Evolutionary conservation across 1,140 invertebrate species (phyloP).

Genomic region (Penaeus japonicus): DNA sequence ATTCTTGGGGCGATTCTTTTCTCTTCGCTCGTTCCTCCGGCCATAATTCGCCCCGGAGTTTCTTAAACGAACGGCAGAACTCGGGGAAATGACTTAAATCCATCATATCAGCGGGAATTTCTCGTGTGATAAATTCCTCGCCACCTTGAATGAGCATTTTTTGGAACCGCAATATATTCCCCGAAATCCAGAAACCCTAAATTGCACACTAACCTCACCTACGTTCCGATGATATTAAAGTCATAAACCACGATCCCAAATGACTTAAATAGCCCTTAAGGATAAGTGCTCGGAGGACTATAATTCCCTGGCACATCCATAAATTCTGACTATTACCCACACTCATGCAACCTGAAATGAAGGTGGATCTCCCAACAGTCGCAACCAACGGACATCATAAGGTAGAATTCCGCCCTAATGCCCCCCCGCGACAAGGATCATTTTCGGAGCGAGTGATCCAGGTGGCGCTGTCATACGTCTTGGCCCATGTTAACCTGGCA

Average conservation of each 20-base stretch:
- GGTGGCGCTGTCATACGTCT: slow-evolving; percentile 37
- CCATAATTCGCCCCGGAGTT: not conserved
- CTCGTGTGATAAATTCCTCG: not conserved
- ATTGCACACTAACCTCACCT: slow-evolving; percentile 53
- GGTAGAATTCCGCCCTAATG: not conserved
- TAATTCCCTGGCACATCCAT: slow-evolving; percentile 14
- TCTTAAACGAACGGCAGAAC: no score
- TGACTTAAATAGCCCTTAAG: not conserved
- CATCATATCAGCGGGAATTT: no score
- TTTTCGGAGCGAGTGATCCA: slow-evolving; percentile 17
- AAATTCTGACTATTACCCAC: slow-evolving; percentile 45
- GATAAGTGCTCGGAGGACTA: not conserved
- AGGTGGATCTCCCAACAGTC: slow-evolving; percentile 26
- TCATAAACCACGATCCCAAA: not conserved
- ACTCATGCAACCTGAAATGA: slow-evolving; percentile 57
- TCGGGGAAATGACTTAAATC: no score
- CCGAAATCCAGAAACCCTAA: slow-evolving; percentile 48
- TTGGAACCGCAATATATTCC: slow-evolving; percentile 4
- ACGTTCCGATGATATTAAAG: slow-evolving; percentile 40
- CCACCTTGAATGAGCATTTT: not conserved
- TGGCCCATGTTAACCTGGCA: slow-evolving; percentile 52
- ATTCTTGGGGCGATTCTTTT: not conserved
- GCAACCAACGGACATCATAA: not conserved
- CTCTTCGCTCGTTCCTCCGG: not conserved
- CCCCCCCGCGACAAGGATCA: not conserved